Conservation (phyloP, 1,140 invertebrate species). For the Gonatopus flavifemur region DNA sequence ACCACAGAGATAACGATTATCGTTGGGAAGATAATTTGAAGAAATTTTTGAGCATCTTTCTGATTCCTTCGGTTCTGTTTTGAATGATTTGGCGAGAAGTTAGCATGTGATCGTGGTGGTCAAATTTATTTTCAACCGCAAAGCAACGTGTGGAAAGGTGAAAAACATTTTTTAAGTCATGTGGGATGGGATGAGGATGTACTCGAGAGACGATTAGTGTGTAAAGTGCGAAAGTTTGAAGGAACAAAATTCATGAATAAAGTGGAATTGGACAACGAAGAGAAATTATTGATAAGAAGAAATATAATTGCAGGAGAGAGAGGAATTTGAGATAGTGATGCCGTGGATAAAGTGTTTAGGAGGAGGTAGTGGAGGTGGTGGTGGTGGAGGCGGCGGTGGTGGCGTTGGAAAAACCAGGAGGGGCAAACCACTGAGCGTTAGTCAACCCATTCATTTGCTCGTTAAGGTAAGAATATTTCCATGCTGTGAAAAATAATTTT, state of each 20-base stretch:
- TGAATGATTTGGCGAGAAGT: no score
- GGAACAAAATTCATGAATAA: background rate
- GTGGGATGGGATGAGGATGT: slow-evolving; percentile 16
- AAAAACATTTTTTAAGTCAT: no score
- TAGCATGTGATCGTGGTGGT: no score
- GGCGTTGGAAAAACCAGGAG: slow-evolving; percentile 47
- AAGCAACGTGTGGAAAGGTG: no score
- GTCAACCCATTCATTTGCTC: slow-evolving; percentile 56
- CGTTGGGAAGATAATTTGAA: no score
- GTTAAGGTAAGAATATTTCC: slow-evolving; percentile 48
- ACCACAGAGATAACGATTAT: no score
- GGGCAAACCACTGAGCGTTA: slow-evolving; percentile 54
- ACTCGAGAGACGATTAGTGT: background rate
- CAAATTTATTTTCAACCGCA: no score
- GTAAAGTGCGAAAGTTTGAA: slow-evolving; percentile 4
- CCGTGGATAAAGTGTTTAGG: slow-evolving; percentile 58
- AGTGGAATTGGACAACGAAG: background rate
- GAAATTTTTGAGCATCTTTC: no score
- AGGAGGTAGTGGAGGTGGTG: no score
- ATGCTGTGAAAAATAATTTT: no score
- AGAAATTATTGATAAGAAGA: slow-evolving; percentile 13
- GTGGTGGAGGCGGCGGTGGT: no score
- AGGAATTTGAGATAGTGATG: slow-evolving; percentile 46
- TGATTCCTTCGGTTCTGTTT: no score
- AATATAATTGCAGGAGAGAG: slow-evolving; percentile 20